These are phyloP conservation scores for Plumapathes pennacea DNA, from an alignment of 92 coral and sea anemone species.

Conservation along the genomic window DNA sequence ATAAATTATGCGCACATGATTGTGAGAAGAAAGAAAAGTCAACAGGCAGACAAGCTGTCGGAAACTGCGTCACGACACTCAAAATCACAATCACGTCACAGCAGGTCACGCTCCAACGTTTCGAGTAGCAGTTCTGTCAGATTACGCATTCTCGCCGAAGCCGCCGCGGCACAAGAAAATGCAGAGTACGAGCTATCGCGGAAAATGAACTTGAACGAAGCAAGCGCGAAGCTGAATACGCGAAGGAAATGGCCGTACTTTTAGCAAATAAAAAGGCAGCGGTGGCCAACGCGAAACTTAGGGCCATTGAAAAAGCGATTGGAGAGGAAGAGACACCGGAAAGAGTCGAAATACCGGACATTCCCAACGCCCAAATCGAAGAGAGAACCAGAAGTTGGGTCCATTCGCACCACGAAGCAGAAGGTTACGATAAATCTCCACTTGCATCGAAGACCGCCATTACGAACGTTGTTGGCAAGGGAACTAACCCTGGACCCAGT, in stretches of 20 bases:
- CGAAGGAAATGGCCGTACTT: constrained; percentile 41
- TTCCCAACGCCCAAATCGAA: not conserved
- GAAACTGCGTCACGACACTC: too few species aligned
- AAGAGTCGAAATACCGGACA: constrained; percentile 6
- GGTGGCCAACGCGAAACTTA: constrained; percentile 54
- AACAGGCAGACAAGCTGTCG: too few species aligned
- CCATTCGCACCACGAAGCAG: constrained; percentile 3
- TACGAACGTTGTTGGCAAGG: constrained; percentile 1
- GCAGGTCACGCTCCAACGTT: too few species aligned
- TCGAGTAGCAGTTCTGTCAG: constrained; percentile 19
- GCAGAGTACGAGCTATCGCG: constrained; percentile 37
- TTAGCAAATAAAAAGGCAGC: constrained; percentile 42
- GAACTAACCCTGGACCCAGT: not conserved
- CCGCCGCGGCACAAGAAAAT: constrained; percentile 31
- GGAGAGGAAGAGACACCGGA: too few species aligned
- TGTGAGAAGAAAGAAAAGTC: too few species aligned
- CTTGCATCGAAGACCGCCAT: constrained; percentile 1
- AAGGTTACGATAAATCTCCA: not conserved
- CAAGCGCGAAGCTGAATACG: constrained; percentile 48
- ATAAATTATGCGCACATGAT: too few species aligned
- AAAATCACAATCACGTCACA: too few species aligned
- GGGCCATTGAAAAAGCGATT: constrained; percentile 38
- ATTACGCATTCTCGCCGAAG: constrained; percentile 31
- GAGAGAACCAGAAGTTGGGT: constrained; percentile 1
- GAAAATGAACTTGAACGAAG: constrained; percentile 38